Base-by-base conservation (phyloP, 1,140 invertebrate species). In the Drosophila varians region DNA sequence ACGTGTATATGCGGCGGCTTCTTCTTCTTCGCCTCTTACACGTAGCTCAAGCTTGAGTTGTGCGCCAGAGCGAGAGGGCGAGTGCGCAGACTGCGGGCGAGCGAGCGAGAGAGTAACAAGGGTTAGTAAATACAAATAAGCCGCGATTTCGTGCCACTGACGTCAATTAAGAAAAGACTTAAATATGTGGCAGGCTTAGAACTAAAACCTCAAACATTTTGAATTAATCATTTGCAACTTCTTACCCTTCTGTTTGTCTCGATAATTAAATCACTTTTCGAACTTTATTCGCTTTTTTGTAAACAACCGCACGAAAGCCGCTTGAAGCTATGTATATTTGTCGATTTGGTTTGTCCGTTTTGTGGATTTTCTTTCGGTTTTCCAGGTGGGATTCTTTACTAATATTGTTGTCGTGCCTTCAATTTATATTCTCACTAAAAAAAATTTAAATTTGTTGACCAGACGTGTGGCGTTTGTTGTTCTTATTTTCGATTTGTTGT, bases 1-100 rank as follows among this genome's bases (percentile, higher is more conserved):
- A 64, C 60, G 60, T 64, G 60, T 64, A 64, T 64, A 64, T 64
- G 60, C 55, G 43, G 26, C 40, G 58, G 40, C n/a, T 61, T 47
- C 40, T 36, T 18, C 40, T 36, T 62, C 23, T 31, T 47, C 3
- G 14, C 14, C 7, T 61, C 25, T 23, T 61, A 64, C 60, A 64
- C 55, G 55, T 64, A 64, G 36, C 36, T 38, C 12, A 38, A 64
- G 60, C 60, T 46, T 12, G 14, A 36, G n/a, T 8, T 47, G 23
- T 19, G 11, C 45, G 52, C 46, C n/a, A 21, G 23, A 5, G 19
- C 46, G 43, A 60, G 52, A 61, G 36, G 31, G 52, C 4, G 7
- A 56, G 19, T 46, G 19, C 12, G 11, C 19, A 38, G 21, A 36
- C 28, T 14, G 8, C 38, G 9, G 18, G 23, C 11, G 54, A 25